A percentile compares a stretch with the other conserved stretches of the same genome.
Conservation (phyloP, 2,888 invertebrate genomes). For the Synanthedon tipuliformis region DNA sequence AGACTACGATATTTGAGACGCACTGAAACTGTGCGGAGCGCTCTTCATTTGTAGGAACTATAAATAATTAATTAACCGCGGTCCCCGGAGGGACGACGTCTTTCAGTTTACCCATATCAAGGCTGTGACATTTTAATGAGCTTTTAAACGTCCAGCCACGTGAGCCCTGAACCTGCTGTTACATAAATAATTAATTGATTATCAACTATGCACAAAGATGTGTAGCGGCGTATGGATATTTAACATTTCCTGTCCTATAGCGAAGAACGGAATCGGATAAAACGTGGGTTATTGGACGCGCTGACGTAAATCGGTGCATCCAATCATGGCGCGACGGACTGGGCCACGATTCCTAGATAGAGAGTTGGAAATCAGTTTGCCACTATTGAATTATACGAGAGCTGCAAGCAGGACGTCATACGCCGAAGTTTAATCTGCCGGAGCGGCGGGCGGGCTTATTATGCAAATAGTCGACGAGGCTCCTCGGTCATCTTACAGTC, state of each 20-base stretch:
- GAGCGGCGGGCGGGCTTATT: conserved; percentile 60
- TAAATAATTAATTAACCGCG: conserved; percentile 52
- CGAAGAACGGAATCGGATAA: conserved; percentile 23
- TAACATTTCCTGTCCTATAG: conserved; percentile 40
- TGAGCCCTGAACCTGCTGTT: conserved; percentile 29
- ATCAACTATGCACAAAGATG: conserved; percentile 10
- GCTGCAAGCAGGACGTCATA: conserved; percentile 60
- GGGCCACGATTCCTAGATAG: conserved; percentile 22
- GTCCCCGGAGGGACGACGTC: conserved; percentile 28
- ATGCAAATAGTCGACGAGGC: conserved; percentile 57
- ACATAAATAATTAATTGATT: conserved; percentile 40
- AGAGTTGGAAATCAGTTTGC: conserved; percentile 61
- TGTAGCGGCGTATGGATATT: conserved; percentile 22
- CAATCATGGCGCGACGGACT: conserved; percentile 20
- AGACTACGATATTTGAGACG: conserved; percentile 16
- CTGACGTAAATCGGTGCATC: conserved; percentile 46
- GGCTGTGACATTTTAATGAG: conserved; percentile 60
- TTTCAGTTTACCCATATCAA: conserved; percentile 45
- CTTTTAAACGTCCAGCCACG: conserved; percentile 48
- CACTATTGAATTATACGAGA: conserved; percentile 65
- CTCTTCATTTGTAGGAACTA: conserved; percentile 40
- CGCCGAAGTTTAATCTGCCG: conserved; percentile 64
- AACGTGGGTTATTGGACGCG: conserved; percentile 22
- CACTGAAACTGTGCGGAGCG: conserved; percentile 8
- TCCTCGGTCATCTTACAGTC: conserved; percentile 50